Evolutionary conservation across 2,113 vertebrate genomes (phyloP), one percentile per base, ranked within the genome.

Genomic region (Indicator maculatus): DNA sequence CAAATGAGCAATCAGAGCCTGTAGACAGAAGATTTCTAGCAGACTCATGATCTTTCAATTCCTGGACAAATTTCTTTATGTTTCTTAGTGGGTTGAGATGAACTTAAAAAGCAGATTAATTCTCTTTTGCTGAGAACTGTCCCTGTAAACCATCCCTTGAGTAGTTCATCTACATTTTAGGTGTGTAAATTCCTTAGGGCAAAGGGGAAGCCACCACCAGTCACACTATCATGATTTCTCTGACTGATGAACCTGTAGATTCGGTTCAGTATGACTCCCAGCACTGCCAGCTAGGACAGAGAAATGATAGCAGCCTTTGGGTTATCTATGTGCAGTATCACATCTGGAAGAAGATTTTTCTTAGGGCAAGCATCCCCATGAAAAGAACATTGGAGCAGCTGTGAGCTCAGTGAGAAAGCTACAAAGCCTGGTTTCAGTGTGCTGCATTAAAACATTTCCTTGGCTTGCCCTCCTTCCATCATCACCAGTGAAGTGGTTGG

Each of bases 321-420:
- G 2, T 85, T 70, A 18, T 63, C 5, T 27, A 1, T n/a, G 36
- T 45, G 17, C 50, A 65, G 30, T 1, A 1, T 33, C 2, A 0
- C 6, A 13, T 33, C 71, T 66, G 78, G n/a, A 12, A 75, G 47
- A 56, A 44, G 21, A 61, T 66, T 89, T 95, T 73, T 73, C 31
- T 64, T n/a, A 70, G 33, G 38, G 31, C 8, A 84, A 83, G 41
- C 17, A n/a, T 79, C 36, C 44, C 47, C 8, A 78, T 28, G 31
- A 72, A 33, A 75, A 86, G 12, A 88, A 30, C 21, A 18, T 0
- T 26, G 70, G 52, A 84, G 12, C 15, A 72, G 58, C 26, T 16
- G 10, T 71, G 38, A 38, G 39, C 13, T 8, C 39, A 71, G 33
- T 27, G 20, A 55, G 39, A 92, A 84, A 91, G 44, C 17, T 53